Percentiles rank a stretch among this genome's conserved stretches.
Evolutionary conservation across 2,113 vertebrate genomes (phyloP).

Genomic region (Saccopteryx leptura): DNA sequence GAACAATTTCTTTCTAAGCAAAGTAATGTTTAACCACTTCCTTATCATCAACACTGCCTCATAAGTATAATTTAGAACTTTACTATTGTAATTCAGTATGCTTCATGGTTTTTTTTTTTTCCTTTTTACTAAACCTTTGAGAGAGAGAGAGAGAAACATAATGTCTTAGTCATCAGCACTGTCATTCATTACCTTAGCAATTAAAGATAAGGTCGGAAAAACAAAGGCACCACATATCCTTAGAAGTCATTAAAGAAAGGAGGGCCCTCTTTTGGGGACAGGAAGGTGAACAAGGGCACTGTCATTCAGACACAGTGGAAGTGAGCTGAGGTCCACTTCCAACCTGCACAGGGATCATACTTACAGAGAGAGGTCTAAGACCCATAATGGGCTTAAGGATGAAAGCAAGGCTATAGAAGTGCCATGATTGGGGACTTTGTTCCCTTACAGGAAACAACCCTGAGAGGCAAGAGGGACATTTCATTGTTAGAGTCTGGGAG

Average conservation of each 20-base stretch:
- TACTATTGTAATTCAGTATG: slow-evolving; percentile 84
- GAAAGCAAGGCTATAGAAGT: background rate
- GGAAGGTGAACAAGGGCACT: background rate
- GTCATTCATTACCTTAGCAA: slow-evolving; percentile 80
- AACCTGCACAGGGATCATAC: background rate
- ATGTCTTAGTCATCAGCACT: slow-evolving; percentile 82
- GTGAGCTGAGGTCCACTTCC: background rate
- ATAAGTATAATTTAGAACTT: slow-evolving; percentile 87
- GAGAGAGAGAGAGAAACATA: slow-evolving; percentile 71
- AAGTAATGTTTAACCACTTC: slow-evolving; percentile 89
- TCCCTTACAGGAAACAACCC: background rate
- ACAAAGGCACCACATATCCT: slow-evolving; percentile 26
- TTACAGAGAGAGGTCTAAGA: background rate
- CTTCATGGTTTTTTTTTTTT: slow-evolving; percentile 77
- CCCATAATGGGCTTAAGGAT: too few relatives aligned
- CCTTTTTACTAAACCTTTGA: slow-evolving; percentile 80
- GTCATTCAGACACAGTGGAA: background rate
- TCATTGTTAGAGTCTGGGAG: background rate
- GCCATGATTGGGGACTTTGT: background rate
- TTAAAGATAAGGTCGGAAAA: slow-evolving; percentile 80
- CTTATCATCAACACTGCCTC: slow-evolving; percentile 85
- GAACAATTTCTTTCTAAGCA: slow-evolving; percentile 84
- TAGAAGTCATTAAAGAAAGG: slow-evolving; percentile 43
- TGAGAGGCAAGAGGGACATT: background rate
- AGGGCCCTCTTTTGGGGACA: background rate